Evolutionary conservation across 2,797 vertebrate species (phyloP), one percentile per base, ranked within the genome.

Genomic region (Lagodon rhomboides): DNA sequence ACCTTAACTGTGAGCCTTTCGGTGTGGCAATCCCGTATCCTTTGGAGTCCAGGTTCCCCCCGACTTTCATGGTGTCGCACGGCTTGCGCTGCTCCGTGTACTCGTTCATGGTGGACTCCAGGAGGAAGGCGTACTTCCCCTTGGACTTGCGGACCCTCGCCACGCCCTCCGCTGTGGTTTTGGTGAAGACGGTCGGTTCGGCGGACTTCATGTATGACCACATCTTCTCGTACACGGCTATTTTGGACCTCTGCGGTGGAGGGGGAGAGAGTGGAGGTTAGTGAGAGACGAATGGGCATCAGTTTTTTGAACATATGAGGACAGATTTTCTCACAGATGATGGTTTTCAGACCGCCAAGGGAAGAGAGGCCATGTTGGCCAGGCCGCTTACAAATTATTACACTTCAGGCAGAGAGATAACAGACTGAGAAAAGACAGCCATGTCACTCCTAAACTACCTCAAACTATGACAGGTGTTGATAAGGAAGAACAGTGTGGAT

Each of bases 1-100:
- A 99, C 98, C 98, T 99, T 99, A 99, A 98, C 98, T 97, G 97
- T 95, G 98, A 99, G 96, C 97, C 97, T 96, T 99, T 99, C 85
- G 98, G 98, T 78, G 98, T 99, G 41, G 98, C 98, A 93, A 99
- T 97, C 87, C 98, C 98, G 75, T 99, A 99, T 95, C 98, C 98
- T 96, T 99, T 99, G 69, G 98, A 99, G 96, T 99, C 98, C 96
- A 99, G 97, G 95, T 99, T 99, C 86, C 98, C 98, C 90, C 98
- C 98, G 89, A 99, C 98, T 97, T 99, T 99, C 98, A 99, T 99
- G 84, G 98, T 99, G 95, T 99, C 98, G 79, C 98, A 99, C 0
- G 98, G 98, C 94, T 99, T 99, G 87, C 98, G 96, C 85, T 99
- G 98, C 94, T 99, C 98, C 84, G 98, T 99, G 96, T 99, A 99